These are phyloP conservation scores for Eurytemora carolleeae DNA, from an alignment of 1,140 invertebrate genomes.

Conservation along the genomic window DNA sequence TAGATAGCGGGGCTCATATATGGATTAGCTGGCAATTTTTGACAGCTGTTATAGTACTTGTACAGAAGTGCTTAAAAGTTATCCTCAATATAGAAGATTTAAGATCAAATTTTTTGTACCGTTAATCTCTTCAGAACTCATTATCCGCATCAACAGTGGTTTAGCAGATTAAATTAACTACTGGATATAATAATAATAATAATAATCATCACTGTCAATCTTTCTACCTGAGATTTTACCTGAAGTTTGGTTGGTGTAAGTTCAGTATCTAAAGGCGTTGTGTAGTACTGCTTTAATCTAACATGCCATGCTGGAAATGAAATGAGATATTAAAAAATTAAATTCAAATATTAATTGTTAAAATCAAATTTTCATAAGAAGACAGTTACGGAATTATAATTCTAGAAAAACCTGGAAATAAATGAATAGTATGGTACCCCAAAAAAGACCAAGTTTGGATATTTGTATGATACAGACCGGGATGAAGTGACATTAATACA, in stretches of 20 bases:
- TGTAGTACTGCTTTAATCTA: background rate
- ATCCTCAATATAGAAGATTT: too few species aligned
- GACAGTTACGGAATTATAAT: background rate
- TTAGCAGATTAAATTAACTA: background rate
- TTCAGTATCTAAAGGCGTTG: background rate
- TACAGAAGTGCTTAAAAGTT: too few species aligned
- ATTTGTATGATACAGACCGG: too few species aligned
- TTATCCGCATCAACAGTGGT: too few species aligned
- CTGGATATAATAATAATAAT: background rate
- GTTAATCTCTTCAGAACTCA: too few species aligned
- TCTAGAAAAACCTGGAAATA: background rate
- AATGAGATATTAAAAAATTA: background rate
- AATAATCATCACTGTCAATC: background rate
- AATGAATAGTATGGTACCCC: background rate
- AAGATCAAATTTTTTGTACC: too few species aligned
- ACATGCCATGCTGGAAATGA: background rate
- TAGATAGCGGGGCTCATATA: too few species aligned
- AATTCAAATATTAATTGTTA: background rate
- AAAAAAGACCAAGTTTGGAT: background rate
- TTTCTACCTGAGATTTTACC: background rate
- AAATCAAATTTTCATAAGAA: background rate
- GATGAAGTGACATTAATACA: too few species aligned
- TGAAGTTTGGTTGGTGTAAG: background rate
- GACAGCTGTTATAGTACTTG: too few species aligned
- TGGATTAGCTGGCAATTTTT: too few species aligned